Percentiles rank a stretch among this genome's conserved stretches.
These are phyloP conservation scores for Sebastes hubbsi DNA, from an alignment of 2,797 vertebrate genomes.

Conservation along the genomic window DNA sequence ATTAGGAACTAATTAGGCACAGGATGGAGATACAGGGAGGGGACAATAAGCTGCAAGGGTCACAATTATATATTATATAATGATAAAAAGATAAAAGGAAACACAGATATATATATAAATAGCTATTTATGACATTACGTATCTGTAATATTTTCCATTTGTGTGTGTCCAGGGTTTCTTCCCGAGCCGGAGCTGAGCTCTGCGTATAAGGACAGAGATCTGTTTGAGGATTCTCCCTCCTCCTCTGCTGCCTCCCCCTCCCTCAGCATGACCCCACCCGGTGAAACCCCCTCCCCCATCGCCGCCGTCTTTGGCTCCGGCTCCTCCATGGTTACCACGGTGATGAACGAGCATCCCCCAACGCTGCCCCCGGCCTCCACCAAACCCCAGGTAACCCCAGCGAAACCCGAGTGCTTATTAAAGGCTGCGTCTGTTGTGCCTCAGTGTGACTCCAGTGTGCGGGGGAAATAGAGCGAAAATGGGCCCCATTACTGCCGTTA, in stretches of 20 bases:
- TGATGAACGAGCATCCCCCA: slow-evolving; percentile 87
- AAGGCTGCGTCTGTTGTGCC: slow-evolving; percentile 52
- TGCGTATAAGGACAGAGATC: slow-evolving; percentile 83
- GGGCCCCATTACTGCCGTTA: slow-evolving; percentile 60
- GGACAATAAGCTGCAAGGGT: not conserved
- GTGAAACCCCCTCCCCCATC: slow-evolving; percentile 71
- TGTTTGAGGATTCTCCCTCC: slow-evolving; percentile 72
- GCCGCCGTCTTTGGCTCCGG: slow-evolving; percentile 67
- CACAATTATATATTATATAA: not conserved
- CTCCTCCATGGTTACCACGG: slow-evolving; percentile 81
- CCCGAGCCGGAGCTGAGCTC: slow-evolving; percentile 82
- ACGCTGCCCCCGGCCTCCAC: slow-evolving; percentile 85
- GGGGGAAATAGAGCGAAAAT: slow-evolving; percentile 39
- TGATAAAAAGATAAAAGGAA: not conserved
- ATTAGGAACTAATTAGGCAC: not conserved
- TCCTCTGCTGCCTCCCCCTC: slow-evolving; percentile 60
- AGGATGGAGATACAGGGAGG: not conserved
- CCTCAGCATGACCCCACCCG: slow-evolving; percentile 57
- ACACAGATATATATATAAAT: not conserved
- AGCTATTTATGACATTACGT: not conserved
- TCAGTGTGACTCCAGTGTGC: slow-evolving; percentile 48
- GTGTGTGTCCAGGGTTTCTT: slow-evolving; percentile 62
- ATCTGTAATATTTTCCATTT: not conserved
- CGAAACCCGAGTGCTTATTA: slow-evolving; percentile 56
- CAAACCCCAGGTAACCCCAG: slow-evolving; percentile 87